These are phyloP conservation scores for Helicoverpa zea DNA, from an alignment of 1,140 invertebrate species.

Conservation along the genomic window DNA sequence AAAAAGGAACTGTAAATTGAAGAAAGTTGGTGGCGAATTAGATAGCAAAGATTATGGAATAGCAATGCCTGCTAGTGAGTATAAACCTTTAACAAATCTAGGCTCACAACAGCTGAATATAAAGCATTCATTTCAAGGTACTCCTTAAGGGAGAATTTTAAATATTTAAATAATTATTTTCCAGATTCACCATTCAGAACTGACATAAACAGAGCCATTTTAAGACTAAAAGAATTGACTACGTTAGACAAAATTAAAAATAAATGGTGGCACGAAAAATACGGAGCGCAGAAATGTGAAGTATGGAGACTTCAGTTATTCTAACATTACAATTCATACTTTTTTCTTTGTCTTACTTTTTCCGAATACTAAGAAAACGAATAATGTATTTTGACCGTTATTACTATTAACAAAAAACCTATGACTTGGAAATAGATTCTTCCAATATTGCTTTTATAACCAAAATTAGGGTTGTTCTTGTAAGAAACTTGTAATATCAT, in stretches of 20 bases:
- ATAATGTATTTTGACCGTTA: too few species aligned
- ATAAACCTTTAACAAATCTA: background rate
- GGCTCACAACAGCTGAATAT: background rate
- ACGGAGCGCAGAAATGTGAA: conserved; percentile 85
- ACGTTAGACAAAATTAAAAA: conserved; percentile 91
- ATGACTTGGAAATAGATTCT: too few species aligned
- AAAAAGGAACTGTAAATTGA: conserved; percentile 92
- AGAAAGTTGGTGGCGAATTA: conserved; percentile 92
- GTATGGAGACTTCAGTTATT: conserved; percentile 61
- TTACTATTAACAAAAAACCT: too few species aligned
- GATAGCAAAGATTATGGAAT: conserved; percentile 95
- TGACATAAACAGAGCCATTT: conserved; percentile 91
- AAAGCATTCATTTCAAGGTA: background rate
- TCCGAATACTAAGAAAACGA: too few species aligned
- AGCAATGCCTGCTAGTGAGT: conserved; percentile 91
- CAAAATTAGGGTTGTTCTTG: too few species aligned
- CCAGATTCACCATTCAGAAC: conserved; percentile 91
- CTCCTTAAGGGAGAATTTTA: background rate
- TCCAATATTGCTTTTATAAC: too few species aligned
- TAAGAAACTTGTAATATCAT: too few species aligned
- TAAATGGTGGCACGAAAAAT: conserved; percentile 94
- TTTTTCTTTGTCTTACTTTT: conserved; percentile 52
- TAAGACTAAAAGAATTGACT: conserved; percentile 94
- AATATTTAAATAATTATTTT: conserved; percentile 40
- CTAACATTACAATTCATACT: background rate